A percentile compares a stretch with the other conserved stretches of the same genome.
Evolutionary conservation across 2,797 vertebrate genomes (phyloP).

Genomic region (Picus viridis): DNA sequence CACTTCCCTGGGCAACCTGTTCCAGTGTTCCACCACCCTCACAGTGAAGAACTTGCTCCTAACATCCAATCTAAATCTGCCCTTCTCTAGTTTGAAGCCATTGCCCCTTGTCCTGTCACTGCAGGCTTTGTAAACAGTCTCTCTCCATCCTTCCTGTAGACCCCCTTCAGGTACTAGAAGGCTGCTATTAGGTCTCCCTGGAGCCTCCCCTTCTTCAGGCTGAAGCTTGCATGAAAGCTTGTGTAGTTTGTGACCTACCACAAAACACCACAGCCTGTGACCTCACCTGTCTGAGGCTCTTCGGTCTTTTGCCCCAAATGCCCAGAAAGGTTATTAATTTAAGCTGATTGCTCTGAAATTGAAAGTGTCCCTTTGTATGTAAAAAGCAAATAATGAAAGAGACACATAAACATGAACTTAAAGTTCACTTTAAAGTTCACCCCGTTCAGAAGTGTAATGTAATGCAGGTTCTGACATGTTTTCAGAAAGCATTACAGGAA

Average conservation of each 20-base stretch:
- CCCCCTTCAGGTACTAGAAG: too few species aligned
- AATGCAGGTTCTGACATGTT: constrained; percentile 48
- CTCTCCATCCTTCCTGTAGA: too few species aligned
- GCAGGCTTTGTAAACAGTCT: too few species aligned
- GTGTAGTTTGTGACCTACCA: neutral
- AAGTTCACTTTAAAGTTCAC: constrained; percentile 62
- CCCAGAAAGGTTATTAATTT: constrained; percentile 1
- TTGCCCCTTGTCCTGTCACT: too few species aligned
- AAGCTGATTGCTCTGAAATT: constrained; percentile 28
- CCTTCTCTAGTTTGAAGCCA: too few species aligned
- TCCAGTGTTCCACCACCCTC: too few species aligned
- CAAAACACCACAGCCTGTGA: neutral
- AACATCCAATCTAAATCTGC: too few species aligned
- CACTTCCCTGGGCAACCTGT: too few species aligned
- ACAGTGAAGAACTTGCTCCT: too few species aligned
- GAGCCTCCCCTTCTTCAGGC: too few species aligned
- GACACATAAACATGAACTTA: constrained; percentile 18
- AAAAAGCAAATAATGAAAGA: constrained; percentile 38
- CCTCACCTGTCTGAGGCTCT: neutral
- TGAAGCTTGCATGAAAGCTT: neutral
- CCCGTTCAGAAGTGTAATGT: constrained; percentile 19
- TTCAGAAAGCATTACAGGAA: constrained; percentile 48
- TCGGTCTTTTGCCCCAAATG: neutral
- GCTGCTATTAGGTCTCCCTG: too few species aligned
- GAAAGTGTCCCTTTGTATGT: neutral